These are phyloP conservation scores for Ctenoplectra terminalis DNA, from an alignment of 1,140 invertebrate genomes.

Conservation along the genomic window DNA sequence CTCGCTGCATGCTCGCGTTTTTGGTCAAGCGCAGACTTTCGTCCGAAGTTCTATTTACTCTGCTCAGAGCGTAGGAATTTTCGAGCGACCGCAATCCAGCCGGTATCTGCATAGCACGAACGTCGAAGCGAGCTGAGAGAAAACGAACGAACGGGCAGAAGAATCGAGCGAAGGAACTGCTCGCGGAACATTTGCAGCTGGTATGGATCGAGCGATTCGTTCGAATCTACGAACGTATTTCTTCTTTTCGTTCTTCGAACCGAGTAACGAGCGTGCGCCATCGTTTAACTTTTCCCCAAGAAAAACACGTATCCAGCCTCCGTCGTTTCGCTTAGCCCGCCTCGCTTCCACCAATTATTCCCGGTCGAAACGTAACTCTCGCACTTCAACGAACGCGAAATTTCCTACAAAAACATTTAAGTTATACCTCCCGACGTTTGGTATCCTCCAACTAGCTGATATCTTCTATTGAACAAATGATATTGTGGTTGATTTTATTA, in stretches of 20 bases:
- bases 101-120: slow-evolving; percentile 20
- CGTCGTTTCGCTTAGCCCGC: neutral
- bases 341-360: slow-evolving; percentile 51
- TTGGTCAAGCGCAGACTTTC: slow-evolving; percentile 5
- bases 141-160: slow-evolving; percentile 26
- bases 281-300: slow-evolving; percentile 63
- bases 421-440: neutral
- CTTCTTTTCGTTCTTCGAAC: slow-evolving; percentile 25
- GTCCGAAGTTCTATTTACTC: slow-evolving; percentile 56
- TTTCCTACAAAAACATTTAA: slow-evolving; percentile 16
- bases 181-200: slow-evolving; percentile 20
- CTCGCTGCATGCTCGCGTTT: too few species aligned
- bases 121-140: neutral
- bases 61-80: slow-evolving; percentile 49
- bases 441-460: neutral
- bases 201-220: slow-evolving; percentile 44
- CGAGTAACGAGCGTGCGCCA: slow-evolving; percentile 34
- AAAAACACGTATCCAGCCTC: slow-evolving; percentile 59
- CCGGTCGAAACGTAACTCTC: slow-evolving; percentile 20
- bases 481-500: too few species aligned
- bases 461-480: too few species aligned
- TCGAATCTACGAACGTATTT: slow-evolving; percentile 25
- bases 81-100: slow-evolving; percentile 31
- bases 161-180: slow-evolving; percentile 27
- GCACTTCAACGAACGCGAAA: slow-evolving; percentile 10